Evolutionary conservation across 2,113 vertebrate genomes (phyloP).

Genomic region (Chlamydotis undulata): DNA sequence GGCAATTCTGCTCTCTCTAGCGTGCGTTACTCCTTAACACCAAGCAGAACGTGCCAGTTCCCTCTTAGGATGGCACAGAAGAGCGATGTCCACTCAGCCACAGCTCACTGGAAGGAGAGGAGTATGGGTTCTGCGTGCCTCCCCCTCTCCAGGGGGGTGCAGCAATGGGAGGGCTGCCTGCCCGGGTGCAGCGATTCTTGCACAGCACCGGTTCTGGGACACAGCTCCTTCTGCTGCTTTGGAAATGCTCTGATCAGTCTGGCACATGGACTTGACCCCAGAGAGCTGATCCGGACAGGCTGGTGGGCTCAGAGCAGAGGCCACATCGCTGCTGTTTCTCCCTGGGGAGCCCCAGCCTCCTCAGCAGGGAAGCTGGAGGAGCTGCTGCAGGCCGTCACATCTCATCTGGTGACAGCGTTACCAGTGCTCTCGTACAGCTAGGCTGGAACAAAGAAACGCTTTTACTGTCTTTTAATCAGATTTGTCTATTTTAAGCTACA

Average conservation of each 20-base stretch:
- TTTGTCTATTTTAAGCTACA: slow-evolving; percentile 51
- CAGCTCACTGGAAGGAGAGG: background rate
- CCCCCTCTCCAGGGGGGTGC: background rate
- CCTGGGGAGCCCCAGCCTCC: background rate
- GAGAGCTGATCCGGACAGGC: background rate
- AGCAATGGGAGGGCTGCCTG: background rate
- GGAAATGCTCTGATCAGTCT: background rate
- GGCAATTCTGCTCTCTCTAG: accelerated
- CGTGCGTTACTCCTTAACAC: background rate
- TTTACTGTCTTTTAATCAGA: background rate
- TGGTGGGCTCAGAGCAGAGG: background rate
- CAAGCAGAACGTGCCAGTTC: accelerated
- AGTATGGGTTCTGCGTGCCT: background rate
- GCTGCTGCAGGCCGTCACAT: background rate
- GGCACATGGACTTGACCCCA: background rate
- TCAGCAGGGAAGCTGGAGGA: background rate
- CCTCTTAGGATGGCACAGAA: background rate
- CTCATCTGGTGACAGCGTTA: background rate
- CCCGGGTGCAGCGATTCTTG: background rate
- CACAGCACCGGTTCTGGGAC: background rate
- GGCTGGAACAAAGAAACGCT: background rate
- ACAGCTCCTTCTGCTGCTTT: background rate
- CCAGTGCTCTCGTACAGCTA: background rate
- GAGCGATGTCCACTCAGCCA: background rate
- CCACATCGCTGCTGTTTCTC: background rate